Percentiles rank a stretch among this genome's conserved stretches.
Conservation (phyloP, 2,888 invertebrate species). For the Torymus tubicola region DNA sequence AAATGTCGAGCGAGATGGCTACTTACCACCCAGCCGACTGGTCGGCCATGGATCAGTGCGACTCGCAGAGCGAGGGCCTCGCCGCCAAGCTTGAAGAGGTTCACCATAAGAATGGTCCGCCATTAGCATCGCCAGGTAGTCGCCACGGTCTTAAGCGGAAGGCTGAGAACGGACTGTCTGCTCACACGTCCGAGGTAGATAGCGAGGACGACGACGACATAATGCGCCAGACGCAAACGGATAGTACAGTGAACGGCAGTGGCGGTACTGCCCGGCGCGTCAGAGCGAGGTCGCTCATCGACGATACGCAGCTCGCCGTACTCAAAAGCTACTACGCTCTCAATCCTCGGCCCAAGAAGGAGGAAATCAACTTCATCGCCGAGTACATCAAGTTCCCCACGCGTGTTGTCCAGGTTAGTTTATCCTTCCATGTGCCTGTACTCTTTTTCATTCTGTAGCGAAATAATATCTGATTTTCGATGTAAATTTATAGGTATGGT, state of each 20-base stretch:
- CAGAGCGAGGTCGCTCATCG: constrained; percentile 94
- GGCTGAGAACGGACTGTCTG: constrained; percentile 61
- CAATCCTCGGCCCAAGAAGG: constrained; percentile 95
- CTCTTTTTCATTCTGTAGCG: too few relatives aligned
- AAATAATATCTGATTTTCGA: too few relatives aligned
- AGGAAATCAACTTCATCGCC: constrained; percentile 94
- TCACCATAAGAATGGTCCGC: constrained; percentile 61
- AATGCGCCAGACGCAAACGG: constrained; percentile 75
- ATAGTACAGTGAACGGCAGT: constrained; percentile 6
- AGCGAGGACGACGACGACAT: constrained; percentile 79
- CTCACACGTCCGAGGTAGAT: constrained; percentile 68
- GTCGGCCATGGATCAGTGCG: constrained; percentile 69
- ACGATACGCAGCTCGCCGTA: constrained; percentile 93
- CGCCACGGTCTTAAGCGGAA: constrained; percentile 64
- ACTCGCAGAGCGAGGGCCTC: constrained; percentile 83
- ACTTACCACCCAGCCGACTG: constrained; percentile 50
- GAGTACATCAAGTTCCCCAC: constrained; percentile 81
- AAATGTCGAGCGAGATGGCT: constrained; percentile 72
- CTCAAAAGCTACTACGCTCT: constrained; percentile 92
- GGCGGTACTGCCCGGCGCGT: constrained; percentile 81
- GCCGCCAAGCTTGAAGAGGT: constrained; percentile 87
- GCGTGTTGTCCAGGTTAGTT: constrained; percentile 72
- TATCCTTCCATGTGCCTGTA: not conserved
- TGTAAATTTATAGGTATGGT: constrained; percentile 90
- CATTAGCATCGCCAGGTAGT: too few relatives aligned